A percentile compares a stretch with the other conserved stretches of the same genome.
phyloP scores from a whole-genome alignment of 2,113 vertebrate species.

The Anas platyrhynchos region DNA sequence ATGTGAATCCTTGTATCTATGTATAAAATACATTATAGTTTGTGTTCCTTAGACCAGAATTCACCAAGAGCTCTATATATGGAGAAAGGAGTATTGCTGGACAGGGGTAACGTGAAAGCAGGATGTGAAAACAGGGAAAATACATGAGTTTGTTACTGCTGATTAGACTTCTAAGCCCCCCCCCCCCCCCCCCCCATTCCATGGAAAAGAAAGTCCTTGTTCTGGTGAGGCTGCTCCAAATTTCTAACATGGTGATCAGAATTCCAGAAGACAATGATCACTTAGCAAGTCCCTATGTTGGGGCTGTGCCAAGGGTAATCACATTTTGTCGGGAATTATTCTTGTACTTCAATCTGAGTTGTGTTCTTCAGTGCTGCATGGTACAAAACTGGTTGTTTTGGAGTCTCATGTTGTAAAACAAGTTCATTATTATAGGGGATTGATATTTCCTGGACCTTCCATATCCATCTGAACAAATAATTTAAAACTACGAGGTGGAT shows the following conservation, averaged over 20 bases:
- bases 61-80: background rate
- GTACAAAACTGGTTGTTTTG: background rate
- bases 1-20: rapidly evolving
- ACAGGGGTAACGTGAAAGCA: rapidly evolving
- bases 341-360: background rate
- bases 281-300: background rate
- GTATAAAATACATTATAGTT: background rate
- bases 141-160: rapidly evolving
- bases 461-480: background rate
- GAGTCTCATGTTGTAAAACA: background rate
- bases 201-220: background rate
- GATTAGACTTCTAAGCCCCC: background rate
- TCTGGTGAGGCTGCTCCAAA: background rate
- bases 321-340: rapidly evolving
- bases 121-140: background rate
- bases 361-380: background rate
- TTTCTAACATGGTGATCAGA: background rate
- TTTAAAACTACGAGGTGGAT: background rate
- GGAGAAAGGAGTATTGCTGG: background rate
- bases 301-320: background rate
- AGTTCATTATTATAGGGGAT: background rate
- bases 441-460: background rate
- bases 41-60: background rate
- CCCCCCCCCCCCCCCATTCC: rapidly evolving
- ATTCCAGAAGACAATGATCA: rapidly evolving